Evolutionary conservation across 2,113 vertebrate species (phyloP).

Genomic region (Phalacrocorax aristotelis): DNA sequence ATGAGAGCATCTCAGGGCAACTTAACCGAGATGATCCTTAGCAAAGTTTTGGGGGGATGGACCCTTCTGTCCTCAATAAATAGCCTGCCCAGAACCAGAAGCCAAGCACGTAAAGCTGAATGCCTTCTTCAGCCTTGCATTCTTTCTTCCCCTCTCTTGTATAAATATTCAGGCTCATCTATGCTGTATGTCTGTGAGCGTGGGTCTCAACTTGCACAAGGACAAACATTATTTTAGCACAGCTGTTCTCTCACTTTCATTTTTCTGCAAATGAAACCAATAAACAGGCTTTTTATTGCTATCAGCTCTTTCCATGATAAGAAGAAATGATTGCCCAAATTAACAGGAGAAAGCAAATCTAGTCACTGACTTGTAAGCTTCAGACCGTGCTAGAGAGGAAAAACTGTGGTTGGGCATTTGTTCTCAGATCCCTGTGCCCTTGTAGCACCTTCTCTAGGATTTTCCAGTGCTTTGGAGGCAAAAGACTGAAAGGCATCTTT

Average conservation of each 20-base stretch:
- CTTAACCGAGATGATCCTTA: background rate
- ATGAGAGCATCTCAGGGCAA: background rate
- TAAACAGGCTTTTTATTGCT: too few relatives aligned
- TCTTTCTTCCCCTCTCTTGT: background rate
- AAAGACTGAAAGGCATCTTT: background rate
- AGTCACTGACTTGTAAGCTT: background rate
- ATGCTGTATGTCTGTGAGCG: rapidly evolving
- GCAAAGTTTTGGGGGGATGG: background rate
- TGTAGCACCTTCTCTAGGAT: background rate
- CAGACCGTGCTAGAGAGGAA: background rate
- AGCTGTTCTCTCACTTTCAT: too few relatives aligned
- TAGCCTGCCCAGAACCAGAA: background rate
- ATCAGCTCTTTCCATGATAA: too few relatives aligned
- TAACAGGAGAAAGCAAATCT: background rate
- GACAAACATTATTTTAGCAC: too few relatives aligned
- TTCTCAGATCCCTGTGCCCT: background rate
- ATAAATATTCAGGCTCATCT: background rate
- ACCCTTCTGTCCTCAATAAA: background rate
- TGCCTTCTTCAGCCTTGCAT: background rate
- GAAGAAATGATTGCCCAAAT: background rate
- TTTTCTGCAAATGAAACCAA: too few relatives aligned
- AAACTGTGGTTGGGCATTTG: background rate
- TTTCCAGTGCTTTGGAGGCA: background rate
- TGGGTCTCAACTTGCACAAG: background rate
- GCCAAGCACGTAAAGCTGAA: background rate